Evolutionary conservation across 92 coral and sea anemone species (phyloP).

Genomic region (Phenganax stokvisi): DNA sequence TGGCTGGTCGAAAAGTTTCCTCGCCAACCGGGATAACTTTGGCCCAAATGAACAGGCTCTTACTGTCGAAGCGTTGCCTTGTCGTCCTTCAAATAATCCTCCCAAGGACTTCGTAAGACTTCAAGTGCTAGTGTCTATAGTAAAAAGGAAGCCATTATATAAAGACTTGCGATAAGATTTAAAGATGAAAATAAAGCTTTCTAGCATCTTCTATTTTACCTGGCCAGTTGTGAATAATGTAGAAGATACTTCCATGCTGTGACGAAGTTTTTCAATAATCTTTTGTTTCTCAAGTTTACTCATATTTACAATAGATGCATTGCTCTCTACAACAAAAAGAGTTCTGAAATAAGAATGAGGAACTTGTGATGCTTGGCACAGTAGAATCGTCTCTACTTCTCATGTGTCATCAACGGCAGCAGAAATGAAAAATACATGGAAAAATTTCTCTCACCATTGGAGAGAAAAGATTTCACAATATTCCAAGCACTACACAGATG

Average conservation of each 20-base stretch:
- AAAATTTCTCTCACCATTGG: slow-evolving; percentile 48
- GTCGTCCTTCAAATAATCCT: slow-evolving; percentile 67
- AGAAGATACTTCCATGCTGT: slow-evolving; percentile 19
- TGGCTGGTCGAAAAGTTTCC: no score
- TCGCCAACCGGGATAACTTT: no score
- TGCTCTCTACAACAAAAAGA: slow-evolving; percentile 12
- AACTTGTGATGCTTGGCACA: not conserved
- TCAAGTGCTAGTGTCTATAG: slow-evolving; percentile 51
- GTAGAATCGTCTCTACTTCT: not conserved
- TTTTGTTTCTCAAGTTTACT: slow-evolving; percentile 23
- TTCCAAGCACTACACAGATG: slow-evolving; percentile 87
- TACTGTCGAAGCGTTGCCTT: slow-evolving; percentile 58
- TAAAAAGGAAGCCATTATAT: not conserved
- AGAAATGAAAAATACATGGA: not conserved
- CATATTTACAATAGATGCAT: slow-evolving; percentile 6
- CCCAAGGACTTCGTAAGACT: slow-evolving; percentile 65
- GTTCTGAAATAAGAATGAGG: not conserved
- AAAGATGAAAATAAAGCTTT: not conserved
- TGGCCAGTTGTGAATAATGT: slow-evolving; percentile 36
- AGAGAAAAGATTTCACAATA: slow-evolving; percentile 76
- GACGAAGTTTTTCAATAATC: slow-evolving; percentile 34
- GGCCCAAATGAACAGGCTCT: not conserved
- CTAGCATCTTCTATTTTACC: slow-evolving; percentile 5
- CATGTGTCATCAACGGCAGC: not conserved
- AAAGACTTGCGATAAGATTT: not conserved